Conservation (phyloP, 2,797 vertebrate species). For the Pangasius krempfi region DNA sequence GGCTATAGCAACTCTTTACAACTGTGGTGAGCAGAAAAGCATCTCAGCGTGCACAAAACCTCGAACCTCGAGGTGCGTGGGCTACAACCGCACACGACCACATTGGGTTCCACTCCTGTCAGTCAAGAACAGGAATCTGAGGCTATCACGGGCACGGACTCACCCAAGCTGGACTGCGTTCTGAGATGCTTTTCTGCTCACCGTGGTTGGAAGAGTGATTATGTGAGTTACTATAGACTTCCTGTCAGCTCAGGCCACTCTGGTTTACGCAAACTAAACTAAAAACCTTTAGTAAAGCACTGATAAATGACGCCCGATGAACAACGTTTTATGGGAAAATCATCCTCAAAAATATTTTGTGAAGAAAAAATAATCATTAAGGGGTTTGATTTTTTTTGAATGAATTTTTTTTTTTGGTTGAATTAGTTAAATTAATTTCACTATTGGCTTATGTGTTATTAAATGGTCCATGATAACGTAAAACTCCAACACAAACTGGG, state of each 20-base stretch:
- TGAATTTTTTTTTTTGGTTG: background rate
- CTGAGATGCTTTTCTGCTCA: background rate
- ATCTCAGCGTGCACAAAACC: background rate
- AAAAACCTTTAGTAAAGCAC: background rate
- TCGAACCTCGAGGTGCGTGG: background rate
- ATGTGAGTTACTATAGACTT: too few relatives aligned
- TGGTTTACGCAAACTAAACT: background rate
- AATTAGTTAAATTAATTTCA: background rate
- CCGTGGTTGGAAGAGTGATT: too few relatives aligned
- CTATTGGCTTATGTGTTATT: background rate
- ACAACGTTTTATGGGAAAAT: background rate
- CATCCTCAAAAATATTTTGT: background rate
- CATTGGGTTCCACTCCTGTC: background rate
- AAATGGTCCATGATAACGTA: background rate
- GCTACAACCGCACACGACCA: background rate
- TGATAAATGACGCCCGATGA: background rate
- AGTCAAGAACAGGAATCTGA: background rate
- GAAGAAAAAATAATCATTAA: background rate
- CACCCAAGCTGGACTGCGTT: background rate
- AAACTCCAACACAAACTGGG: background rate
- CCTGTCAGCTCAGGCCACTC: too few relatives aligned
- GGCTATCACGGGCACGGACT: background rate
- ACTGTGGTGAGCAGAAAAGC: too few relatives aligned
- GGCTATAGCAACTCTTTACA: too few relatives aligned
- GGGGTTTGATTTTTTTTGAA: background rate